These are phyloP conservation scores for Mechanitis messenoides DNA, from an alignment of 2,888 invertebrate species.

Conservation along the genomic window DNA sequence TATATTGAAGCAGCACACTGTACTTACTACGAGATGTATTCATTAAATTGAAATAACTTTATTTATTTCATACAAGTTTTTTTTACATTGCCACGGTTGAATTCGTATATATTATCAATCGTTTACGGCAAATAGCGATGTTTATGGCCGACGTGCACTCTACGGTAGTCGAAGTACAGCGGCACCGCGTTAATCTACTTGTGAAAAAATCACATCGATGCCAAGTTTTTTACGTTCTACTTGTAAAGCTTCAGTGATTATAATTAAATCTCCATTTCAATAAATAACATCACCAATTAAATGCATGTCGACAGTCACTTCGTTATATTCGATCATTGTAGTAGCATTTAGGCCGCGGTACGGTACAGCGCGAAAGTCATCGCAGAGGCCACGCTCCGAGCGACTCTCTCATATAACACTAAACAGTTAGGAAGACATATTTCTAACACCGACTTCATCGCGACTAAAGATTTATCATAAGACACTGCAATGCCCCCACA, in stretches of 20 bases:
- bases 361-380: slow-evolving; percentile 5
- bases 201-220: slow-evolving; percentile 29
- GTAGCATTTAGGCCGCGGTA: slow-evolving; percentile 48
- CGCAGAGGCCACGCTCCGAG: not conserved
- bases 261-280: slow-evolving; percentile 48
- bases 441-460: slow-evolving; percentile 20
- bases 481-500: slow-evolving; percentile 16
- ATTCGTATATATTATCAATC: not conserved
- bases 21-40: slow-evolving; percentile 2
- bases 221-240: slow-evolving; percentile 28
- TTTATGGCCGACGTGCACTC: too few species aligned
- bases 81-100: not conserved
- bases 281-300: slow-evolving; percentile 62
- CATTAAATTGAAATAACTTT: too few species aligned
- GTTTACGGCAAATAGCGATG: too few species aligned
- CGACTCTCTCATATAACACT: slow-evolving; percentile 10
- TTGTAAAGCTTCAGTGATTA: slow-evolving; percentile 60
- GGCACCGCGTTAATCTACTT: slow-evolving; percentile 17
- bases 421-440: slow-evolving; percentile 30
- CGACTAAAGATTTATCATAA: slow-evolving; percentile 17
- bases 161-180: not conserved
- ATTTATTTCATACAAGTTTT: not conserved
- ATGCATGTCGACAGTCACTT: slow-evolving; percentile 66
- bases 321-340: slow-evolving; percentile 47
- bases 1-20: slow-evolving; percentile 19